Base-by-base conservation (phyloP, 2,113 vertebrate genomes). In the Sapajus apella region DNA sequence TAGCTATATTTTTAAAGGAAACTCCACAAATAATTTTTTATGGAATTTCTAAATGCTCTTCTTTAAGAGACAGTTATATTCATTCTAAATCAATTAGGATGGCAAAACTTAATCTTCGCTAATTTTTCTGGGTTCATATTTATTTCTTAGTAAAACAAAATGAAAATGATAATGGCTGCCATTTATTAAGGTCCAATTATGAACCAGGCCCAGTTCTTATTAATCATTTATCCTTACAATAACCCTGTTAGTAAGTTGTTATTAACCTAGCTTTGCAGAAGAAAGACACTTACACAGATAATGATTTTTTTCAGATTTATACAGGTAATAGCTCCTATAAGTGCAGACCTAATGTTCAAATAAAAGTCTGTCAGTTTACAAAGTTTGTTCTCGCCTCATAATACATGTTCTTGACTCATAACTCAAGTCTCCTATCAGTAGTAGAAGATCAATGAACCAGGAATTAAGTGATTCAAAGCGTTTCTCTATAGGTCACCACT, bases 181-280 rank as follows among this genome's bases (percentile, higher is more conserved):
- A 83, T 90, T 94, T 96, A 87, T 92, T 95, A 90, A 89, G 32
- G 10, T 92, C 30, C 50, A 40, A 58, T 81, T 94, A 66, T 87
- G 47, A 94, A 61, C 50, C 43, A 93, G n/a, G 0, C 1, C 27
- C 61, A 50, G 6, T 56, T 89, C 50, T 93, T 96, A 95, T 92
- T 97, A 94, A 96, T 96, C 37, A 92, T 80, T 94, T 93, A 84
- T 96, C 52, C 40, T 95, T 95, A 90, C 27, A 95, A 77, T 95
- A 87, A 90, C 14, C 25, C 11, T 92, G 6, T 87, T 58, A 50
- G 56, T 58, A 95, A 47, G 10, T 73, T 83, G 83, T 86, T 96
- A 91, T 96, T 97, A 95, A 89, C 21, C 32, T 87, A 87, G 16
- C 50, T 93, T 90, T 90, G 87, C 8, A 92, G 50, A 93, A 76